Conservation (phyloP, 2,113 vertebrate genomes). For the Alaudala cheleensis region DNA sequence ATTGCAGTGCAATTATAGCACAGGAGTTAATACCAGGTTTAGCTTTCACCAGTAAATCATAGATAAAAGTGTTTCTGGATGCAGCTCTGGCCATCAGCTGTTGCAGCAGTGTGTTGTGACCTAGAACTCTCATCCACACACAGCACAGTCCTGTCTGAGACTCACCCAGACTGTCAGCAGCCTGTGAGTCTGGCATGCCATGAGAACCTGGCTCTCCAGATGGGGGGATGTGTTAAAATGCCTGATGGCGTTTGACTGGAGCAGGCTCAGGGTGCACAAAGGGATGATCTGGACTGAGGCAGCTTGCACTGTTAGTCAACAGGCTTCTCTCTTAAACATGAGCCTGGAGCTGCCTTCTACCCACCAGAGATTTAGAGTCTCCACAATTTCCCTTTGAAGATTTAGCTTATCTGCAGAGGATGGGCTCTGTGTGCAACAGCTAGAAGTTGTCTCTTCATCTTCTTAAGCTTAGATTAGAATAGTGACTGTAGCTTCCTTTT, state of each 20-base stretch:
- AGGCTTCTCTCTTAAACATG: background rate
- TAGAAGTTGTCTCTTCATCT: background rate
- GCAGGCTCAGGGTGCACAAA: background rate
- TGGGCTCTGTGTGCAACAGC: background rate
- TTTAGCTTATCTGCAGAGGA: background rate
- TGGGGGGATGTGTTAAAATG: background rate
- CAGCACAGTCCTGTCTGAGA: background rate
- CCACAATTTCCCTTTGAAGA: conserved; percentile 10
- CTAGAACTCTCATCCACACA: background rate
- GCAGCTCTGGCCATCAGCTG: background rate
- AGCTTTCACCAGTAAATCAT: background rate
- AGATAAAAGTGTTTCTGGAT: background rate
- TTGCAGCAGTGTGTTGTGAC: background rate
- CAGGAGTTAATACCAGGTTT: background rate
- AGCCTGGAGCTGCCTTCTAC: background rate
- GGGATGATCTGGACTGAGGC: background rate
- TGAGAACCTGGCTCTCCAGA: background rate
- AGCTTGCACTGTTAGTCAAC: background rate
- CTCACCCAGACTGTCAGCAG: background rate
- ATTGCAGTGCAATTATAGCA: background rate
- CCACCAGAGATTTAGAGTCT: background rate
- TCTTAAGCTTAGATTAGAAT: background rate
- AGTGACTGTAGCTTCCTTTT: background rate
- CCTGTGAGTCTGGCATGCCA: background rate
- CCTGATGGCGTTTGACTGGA: background rate